Evolutionary conservation across 2,797 vertebrate species (phyloP).

Genomic region (Anisognathus igniventris): DNA sequence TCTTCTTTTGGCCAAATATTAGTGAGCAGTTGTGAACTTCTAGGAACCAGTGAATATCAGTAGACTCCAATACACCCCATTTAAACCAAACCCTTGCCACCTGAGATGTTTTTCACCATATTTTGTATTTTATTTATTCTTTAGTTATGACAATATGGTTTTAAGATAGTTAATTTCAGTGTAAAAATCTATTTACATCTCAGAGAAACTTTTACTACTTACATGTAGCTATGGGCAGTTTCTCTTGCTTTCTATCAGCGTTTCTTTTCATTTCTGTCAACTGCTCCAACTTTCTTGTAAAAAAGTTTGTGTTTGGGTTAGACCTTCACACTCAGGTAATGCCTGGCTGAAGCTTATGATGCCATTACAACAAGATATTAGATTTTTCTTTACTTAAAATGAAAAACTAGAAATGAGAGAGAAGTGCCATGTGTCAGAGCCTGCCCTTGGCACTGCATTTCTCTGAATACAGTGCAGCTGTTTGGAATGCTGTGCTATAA

Average conservation of each 20-base stretch:
- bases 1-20: neutral
- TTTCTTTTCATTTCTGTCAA: neutral
- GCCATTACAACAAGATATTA: neutral
- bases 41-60: neutral
- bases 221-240: neutral
- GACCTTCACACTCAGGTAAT: neutral
- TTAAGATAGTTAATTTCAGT: neutral
- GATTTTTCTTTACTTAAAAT: neutral
- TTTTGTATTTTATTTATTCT: neutral
- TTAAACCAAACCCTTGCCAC: neutral
- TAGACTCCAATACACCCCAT: neutral
- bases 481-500: neutral
- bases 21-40: neutral
- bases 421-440: neutral
- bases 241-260: neutral
- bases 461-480: neutral
- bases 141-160: fast-evolving
- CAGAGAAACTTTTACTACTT: neutral
- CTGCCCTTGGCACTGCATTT: neutral
- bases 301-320: neutral
- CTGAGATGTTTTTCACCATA: neutral
- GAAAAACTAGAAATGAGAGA: neutral
- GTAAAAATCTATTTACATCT: neutral
- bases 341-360: neutral
- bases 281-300: neutral